Evolutionary conservation across 2,113 vertebrate species (phyloP).

Genomic region (Excalfactoria chinensis): DNA sequence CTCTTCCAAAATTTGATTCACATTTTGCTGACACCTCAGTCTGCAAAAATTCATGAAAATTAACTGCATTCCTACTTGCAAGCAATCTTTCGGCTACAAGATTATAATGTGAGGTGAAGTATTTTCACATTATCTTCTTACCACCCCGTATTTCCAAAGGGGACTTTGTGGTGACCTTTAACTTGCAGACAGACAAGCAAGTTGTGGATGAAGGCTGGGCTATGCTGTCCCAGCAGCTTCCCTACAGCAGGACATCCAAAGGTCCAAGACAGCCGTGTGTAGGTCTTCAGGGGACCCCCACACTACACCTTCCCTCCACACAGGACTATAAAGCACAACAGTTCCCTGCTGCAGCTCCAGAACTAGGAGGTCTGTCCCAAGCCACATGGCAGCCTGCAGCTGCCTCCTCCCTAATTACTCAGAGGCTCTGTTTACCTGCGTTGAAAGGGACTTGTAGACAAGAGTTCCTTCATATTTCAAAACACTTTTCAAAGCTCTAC

Average conservation of each 20-base stretch:
- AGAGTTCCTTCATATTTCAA: background rate
- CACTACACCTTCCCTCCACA: background rate
- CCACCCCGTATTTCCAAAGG: accelerated
- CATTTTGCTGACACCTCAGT: background rate
- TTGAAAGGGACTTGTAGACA: background rate
- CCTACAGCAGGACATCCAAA: accelerated
- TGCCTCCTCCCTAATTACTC: background rate
- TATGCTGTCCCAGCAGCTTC: background rate
- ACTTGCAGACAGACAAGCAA: background rate
- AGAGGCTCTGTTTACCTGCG: background rate
- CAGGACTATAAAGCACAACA: background rate
- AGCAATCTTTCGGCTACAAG: background rate
- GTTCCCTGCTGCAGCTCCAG: background rate
- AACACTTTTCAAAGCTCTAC: background rate
- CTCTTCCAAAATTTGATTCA: background rate
- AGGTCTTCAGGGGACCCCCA: background rate
- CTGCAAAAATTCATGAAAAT: background rate
- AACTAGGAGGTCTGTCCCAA: background rate
- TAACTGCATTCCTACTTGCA: background rate
- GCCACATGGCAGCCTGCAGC: accelerated
- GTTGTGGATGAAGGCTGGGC: background rate
- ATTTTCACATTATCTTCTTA: background rate
- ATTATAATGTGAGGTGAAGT: background rate
- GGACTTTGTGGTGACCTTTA: background rate
- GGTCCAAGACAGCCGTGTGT: background rate